Conservation (phyloP, 1,140 invertebrate species). For the Tetragnatha versicolor region DNA sequence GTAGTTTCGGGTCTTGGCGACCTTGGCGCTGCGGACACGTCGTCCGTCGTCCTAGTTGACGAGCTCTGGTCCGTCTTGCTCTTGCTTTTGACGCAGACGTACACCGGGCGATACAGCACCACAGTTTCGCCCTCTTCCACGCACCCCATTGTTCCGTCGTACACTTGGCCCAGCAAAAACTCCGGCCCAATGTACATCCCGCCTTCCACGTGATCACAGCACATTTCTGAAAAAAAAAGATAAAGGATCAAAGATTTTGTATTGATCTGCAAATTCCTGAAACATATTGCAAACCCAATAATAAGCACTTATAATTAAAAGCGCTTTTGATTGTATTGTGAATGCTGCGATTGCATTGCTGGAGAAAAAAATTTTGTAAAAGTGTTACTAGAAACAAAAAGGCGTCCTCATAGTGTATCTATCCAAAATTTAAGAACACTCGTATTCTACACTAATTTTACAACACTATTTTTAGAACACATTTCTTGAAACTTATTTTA, state of each 20-base stretch:
- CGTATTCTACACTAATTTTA: no score
- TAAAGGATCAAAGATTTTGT: background rate
- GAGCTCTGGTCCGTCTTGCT: constrained; percentile 36
- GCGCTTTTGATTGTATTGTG: no score
- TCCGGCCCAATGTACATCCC: constrained; percentile 83
- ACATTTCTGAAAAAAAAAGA: constrained; percentile 68
- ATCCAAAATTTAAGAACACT: no score
- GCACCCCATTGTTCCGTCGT: constrained; percentile 72
- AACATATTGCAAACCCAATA: no score
- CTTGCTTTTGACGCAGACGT: constrained; percentile 68
- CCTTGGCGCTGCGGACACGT: background rate
- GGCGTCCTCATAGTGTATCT: no score
- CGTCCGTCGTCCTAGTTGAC: constrained; percentile 25
- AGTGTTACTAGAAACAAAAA: no score
- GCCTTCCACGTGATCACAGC: constrained; percentile 77
- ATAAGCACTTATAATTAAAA: no score
- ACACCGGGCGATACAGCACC: constrained; percentile 75
- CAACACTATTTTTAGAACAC: no score
- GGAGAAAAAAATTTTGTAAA: no score
- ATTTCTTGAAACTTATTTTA: no score
- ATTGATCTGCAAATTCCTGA: no score
- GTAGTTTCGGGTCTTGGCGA: background rate
- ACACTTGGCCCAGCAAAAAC: constrained; percentile 82
- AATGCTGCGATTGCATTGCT: no score
- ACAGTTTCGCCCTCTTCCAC: constrained; percentile 63